These are phyloP conservation scores for Limnothrissa miodon DNA, from an alignment of 2,113 vertebrate genomes.

Conservation along the genomic window DNA sequence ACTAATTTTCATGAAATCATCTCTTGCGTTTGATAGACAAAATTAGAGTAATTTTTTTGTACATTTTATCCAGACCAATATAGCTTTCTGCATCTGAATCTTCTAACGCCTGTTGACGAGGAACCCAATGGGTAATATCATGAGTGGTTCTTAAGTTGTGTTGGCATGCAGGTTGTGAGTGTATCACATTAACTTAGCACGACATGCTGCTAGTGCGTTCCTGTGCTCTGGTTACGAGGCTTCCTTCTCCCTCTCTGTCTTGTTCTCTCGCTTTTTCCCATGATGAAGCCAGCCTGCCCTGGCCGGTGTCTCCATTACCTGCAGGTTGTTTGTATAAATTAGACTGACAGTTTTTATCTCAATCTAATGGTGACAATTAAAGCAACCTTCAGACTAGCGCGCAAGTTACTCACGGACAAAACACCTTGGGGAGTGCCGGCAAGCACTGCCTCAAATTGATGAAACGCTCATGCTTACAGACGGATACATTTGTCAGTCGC, in stretches of 20 bases:
- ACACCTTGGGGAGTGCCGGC: constrained; percentile 84
- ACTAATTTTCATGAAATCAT: background rate
- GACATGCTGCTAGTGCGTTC: constrained; percentile 3
- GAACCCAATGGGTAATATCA: background rate
- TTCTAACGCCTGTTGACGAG: background rate
- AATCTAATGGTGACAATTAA: constrained; percentile 90
- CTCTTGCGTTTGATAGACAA: background rate
- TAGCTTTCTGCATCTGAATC: background rate
- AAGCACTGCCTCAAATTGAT: constrained; percentile 85
- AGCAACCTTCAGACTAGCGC: constrained; percentile 83
- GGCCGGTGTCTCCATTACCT: constrained; percentile 12
- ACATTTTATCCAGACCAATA: background rate
- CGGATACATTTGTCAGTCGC: constrained; percentile 89
- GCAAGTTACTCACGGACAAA: constrained; percentile 82
- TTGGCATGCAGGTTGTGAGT: background rate
- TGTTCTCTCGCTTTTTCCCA: background rate
- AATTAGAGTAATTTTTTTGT: background rate
- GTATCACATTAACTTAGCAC: background rate
- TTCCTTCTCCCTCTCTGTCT: background rate
- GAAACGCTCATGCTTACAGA: constrained; percentile 89
- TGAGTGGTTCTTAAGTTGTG: background rate
- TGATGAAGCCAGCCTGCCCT: background rate
- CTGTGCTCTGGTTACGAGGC: background rate
- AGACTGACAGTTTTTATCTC: constrained; percentile 72
- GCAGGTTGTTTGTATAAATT: constrained; percentile 63